Evolutionary conservation across 1,140 invertebrate species (phyloP).

Genomic region (Eumaeus atala): DNA sequence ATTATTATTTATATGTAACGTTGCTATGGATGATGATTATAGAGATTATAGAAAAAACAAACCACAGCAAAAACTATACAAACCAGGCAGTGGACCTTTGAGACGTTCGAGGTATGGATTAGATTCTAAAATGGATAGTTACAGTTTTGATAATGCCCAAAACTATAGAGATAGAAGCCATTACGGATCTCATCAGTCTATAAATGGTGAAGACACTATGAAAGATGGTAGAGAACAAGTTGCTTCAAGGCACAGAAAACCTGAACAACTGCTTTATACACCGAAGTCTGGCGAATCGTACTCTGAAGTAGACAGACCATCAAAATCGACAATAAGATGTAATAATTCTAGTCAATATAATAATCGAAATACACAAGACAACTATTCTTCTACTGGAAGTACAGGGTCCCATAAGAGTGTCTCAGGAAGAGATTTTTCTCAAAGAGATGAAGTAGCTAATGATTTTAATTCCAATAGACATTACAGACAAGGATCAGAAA

Average conservation of each 20-base stretch:
- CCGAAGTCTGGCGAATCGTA: constrained; percentile 44
- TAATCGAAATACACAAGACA: constrained; percentile 53
- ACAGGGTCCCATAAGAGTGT: constrained; percentile 45
- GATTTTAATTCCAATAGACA: constrained; percentile 61
- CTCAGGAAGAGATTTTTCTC: constrained; percentile 44
- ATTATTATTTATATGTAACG: constrained; percentile 35
- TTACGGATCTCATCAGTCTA: constrained; percentile 59
- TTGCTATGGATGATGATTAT: constrained; percentile 73
- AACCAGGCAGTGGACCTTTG: constrained; percentile 69
- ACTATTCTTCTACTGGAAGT: constrained; percentile 34
- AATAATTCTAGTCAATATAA: constrained; percentile 64
- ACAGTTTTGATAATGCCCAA: constrained; percentile 45
- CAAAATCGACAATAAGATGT: constrained; percentile 41
- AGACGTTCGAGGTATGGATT: constrained; percentile 65
- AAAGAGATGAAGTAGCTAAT: constrained; percentile 43
- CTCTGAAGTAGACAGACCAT: constrained; percentile 46
- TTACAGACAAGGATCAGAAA: constrained; percentile 62
- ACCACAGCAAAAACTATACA: constrained; percentile 71
- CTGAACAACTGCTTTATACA: constrained; percentile 63
- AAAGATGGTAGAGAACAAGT: constrained; percentile 35
- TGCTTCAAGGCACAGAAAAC: constrained; percentile 54
- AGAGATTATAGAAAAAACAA: constrained; percentile 70
- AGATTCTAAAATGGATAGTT: constrained; percentile 56
- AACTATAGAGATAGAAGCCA: constrained; percentile 43
- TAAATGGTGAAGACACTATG: constrained; percentile 49